These are phyloP conservation scores for Hylaeus volcanicus DNA, from an alignment of 1,140 invertebrate genomes.

Conservation along the genomic window DNA sequence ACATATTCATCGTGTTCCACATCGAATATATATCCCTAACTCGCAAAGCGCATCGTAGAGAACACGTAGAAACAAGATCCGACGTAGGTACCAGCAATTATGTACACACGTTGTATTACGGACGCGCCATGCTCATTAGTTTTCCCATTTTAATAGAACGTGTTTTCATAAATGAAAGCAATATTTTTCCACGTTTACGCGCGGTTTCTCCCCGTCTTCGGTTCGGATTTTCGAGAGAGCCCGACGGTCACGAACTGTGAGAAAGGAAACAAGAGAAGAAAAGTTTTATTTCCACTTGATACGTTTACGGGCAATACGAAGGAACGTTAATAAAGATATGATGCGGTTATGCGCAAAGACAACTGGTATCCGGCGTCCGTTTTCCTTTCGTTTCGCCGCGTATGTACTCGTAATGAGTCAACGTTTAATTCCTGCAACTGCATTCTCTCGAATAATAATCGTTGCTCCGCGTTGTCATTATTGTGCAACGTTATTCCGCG, in stretches of 20 bases:
- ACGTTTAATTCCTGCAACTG: slow-evolving; percentile 24
- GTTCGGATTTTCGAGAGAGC: background rate
- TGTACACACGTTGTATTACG: background rate
- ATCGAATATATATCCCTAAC: no score
- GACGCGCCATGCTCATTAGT: background rate
- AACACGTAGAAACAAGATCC: no score
- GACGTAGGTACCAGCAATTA: no score
- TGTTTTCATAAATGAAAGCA: background rate
- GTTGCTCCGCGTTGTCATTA: background rate
- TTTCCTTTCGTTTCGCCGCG: slow-evolving; percentile 27
- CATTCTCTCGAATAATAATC: background rate
- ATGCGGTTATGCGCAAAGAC: slow-evolving; percentile 6
- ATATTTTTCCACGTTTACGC: background rate
- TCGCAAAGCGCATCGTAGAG: no score
- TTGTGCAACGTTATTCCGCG: background rate
- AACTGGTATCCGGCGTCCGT: slow-evolving; percentile 6
- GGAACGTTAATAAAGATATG: slow-evolving; percentile 14
- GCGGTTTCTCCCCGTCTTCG: background rate
- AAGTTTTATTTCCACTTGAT: background rate
- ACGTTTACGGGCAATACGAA: slow-evolving; percentile 6
- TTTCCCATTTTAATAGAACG: background rate
- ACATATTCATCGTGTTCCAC: no score
- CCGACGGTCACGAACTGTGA: background rate
- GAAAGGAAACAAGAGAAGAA: background rate
- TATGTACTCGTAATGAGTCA: slow-evolving; percentile 24